These are phyloP conservation scores for Alloplasta piceator DNA, from an alignment of 2,888 invertebrate species.

Conservation along the genomic window DNA sequence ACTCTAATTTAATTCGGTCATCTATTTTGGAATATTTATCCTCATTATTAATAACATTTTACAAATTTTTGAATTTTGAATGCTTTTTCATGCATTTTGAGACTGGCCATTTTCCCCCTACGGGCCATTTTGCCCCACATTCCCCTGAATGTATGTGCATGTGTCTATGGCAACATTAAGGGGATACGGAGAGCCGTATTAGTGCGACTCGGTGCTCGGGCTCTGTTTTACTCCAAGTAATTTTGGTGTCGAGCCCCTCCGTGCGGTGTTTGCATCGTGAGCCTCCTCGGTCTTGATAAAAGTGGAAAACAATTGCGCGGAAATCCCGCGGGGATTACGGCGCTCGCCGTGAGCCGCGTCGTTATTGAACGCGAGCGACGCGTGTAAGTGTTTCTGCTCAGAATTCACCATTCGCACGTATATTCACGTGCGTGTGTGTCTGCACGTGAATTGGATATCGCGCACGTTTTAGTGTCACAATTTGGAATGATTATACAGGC, in stretches of 20 bases:
- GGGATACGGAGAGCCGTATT: slow-evolving; percentile 8
- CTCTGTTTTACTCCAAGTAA: slow-evolving; percentile 51
- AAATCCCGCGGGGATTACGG: slow-evolving; percentile 53
- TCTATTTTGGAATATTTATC: too few relatives aligned
- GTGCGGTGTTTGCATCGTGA: slow-evolving; percentile 25
- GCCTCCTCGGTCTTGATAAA: slow-evolving; percentile 57
- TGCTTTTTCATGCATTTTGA: too few relatives aligned
- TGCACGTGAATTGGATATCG: background rate
- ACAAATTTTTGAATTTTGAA: too few relatives aligned
- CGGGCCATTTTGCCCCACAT: too few relatives aligned
- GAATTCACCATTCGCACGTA: slow-evolving; percentile 13
- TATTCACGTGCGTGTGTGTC: background rate
- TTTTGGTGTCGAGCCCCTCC: slow-evolving; percentile 40
- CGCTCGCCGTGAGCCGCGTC: slow-evolving; percentile 42
- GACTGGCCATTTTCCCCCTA: too few relatives aligned
- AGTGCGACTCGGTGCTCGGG: slow-evolving; percentile 14
- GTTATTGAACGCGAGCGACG: slow-evolving; percentile 55
- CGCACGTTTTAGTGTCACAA: too few relatives aligned
- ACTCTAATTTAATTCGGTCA: too few relatives aligned
- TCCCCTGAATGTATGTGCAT: background rate
- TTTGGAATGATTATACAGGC: too few relatives aligned
- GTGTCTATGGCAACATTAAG: background rate
- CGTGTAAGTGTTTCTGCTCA: slow-evolving; percentile 50
- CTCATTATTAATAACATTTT: too few relatives aligned
- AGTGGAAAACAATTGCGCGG: slow-evolving; percentile 64